These are phyloP conservation scores for Eufriesea mexicana DNA, from an alignment of 1,140 invertebrate genomes.

Conservation along the genomic window DNA sequence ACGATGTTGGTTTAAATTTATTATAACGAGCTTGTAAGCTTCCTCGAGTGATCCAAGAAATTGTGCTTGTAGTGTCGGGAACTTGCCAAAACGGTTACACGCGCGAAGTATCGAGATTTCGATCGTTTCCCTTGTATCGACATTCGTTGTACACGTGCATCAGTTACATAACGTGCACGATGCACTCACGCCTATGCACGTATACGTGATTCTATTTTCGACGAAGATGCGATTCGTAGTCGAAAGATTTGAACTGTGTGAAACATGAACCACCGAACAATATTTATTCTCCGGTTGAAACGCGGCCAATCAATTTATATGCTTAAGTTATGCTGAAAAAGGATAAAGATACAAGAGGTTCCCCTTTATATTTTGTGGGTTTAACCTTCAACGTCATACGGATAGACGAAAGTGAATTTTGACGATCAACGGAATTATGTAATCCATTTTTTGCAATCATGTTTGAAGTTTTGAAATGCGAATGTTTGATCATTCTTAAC, in stretches of 20 bases:
- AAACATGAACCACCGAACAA: conserved; percentile 13
- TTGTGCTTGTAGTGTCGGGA: background rate
- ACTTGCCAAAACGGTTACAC: conserved; percentile 26
- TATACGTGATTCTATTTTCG: conserved; percentile 47
- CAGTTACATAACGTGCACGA: conserved; percentile 44
- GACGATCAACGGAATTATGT: background rate
- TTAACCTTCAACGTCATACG: background rate
- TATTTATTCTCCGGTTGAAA: conserved; percentile 39
- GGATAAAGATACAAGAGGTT: too few relatives aligned
- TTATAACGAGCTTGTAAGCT: background rate
- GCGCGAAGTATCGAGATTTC: background rate
- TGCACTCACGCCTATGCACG: conserved; percentile 32
- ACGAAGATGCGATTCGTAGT: conserved; percentile 21
- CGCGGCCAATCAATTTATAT: conserved; percentile 34
- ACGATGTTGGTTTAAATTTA: background rate
- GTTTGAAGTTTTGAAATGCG: background rate
- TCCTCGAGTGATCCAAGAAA: conserved; percentile 9
- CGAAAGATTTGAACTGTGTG: conserved; percentile 21
- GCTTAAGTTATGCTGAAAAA: background rate
- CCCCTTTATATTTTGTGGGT: background rate
- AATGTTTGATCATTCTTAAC: background rate
- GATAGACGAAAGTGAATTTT: background rate
- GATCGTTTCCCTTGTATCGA: conserved; percentile 37
- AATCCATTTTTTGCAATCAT: background rate
- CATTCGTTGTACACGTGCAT: conserved; percentile 49